Evolutionary conservation across 1,140 invertebrate species (phyloP), one percentile per base, ranked within the genome.

Genomic region (Nilaparvata lugens): DNA sequence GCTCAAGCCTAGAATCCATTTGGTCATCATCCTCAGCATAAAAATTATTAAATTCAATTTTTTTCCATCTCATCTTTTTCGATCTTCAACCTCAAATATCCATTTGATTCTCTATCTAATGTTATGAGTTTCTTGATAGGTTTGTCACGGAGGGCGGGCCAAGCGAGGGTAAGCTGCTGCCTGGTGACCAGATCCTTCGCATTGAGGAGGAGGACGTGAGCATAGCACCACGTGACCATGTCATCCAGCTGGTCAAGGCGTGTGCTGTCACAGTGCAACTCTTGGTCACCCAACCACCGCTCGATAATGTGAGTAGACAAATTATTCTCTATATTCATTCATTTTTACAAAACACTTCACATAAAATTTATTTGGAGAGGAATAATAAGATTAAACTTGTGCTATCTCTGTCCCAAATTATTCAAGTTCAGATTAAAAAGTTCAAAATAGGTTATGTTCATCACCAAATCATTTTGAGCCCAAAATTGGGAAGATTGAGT

Each of bases 161-260:
- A 0, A 93, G 91, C 71, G 89, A 90, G 51, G 85, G 87, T 48
- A 90, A 91, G 78, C 74, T 96, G 38, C 81, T 92, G 67, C 89
- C 92, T 0, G 91, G 91, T 7, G 93, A 96, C 73, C 90, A 93
- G 72, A 93, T 96, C 55, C 78, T 93, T 11, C 81, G 82, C 60
- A 91, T 96, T 42, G 94, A 95, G 71, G 91, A 89, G 0, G 89
- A 93, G 75, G 91, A 95, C 72, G 92, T 95, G 0, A 84, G 85
- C 67, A 77, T 81, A 18, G 87, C 90, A 2, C 88, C 90, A 0
- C 74, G 93, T 4, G 91, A 95, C 73, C 87, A 91, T 74, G 93
- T 95, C 24, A 95, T 96, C 54, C 84, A 92, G 45, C 75, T 93
- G 68, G 90, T 96, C 16, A 80, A 91, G 19, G 86, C 88, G 0